Base-by-base conservation (phyloP, 2,888 invertebrate genomes). In the Encarsia formosa region DNA sequence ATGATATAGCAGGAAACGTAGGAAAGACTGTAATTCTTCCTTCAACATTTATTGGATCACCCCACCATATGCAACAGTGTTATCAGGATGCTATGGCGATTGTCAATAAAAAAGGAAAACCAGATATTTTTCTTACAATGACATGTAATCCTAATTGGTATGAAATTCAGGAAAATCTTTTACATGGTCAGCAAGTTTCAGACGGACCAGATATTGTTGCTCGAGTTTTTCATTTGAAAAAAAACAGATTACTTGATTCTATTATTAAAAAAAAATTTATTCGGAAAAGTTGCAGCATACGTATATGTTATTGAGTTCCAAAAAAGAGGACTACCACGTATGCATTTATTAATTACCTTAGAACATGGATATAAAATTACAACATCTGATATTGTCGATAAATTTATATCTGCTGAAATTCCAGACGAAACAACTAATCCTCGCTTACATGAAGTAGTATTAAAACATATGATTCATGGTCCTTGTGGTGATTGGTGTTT, bases 51-150 rank as follows among this genome's bases (percentile, higher is more conserved):
- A 50, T 54, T 15, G 69, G 71, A 8, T 59, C 66, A 23, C 70
- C 71, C 5, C 57, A 73, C 18, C 60, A 63, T 40, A 66, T 71
- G 68, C 56, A 64, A 24, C 66, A 75, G 61, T 61, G 65, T 26
- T 71, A 67, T 58, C 71, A 76, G 56, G 75, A 75, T 65, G 69
- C 72, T 1, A 75, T 76, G 74, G 61, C 71, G 11, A 68, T 74
- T 41, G 75, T 76, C 4, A 26, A 65, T 31, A 67, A 68, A 53
- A 71, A 59, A 65, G 76, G 76, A 11, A 67, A 67, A 51, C 74
- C 75, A 19, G 68, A 71, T 58, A 58, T 73, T n/a, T 77, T 76
- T 57, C 59, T 75, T 5, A 76, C 75, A n/a, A 65, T 75, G 58
- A 75, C 76, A 1, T 73, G 73, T 53, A 75, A 75, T 61, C 73